These are phyloP conservation scores for Todiramphus saurophagus DNA, from an alignment of 2,113 vertebrate genomes.

Conservation along the genomic window DNA sequence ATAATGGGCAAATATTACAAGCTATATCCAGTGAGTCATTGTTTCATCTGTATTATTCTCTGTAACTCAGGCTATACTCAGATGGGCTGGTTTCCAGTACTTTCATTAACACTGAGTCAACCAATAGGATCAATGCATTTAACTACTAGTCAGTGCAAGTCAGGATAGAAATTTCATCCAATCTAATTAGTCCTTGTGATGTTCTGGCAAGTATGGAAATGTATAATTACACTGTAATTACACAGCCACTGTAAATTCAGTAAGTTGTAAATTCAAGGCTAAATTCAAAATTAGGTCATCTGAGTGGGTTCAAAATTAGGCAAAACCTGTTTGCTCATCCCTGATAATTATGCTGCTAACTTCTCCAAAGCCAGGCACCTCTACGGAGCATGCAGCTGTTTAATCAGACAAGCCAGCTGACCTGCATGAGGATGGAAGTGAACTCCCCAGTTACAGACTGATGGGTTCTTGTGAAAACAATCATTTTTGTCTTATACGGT, in stretches of 20 bases:
- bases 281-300: constrained; percentile 43
- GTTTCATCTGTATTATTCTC: neutral
- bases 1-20: neutral
- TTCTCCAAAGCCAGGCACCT: neutral
- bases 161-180: constrained; percentile 1
- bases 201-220: constrained; percentile 49
- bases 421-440: neutral
- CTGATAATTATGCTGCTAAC: constrained; percentile 22
- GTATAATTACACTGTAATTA: constrained; percentile 58
- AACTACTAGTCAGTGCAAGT: constrained; percentile 22
- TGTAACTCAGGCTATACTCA: neutral
- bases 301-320: constrained; percentile 36
- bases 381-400: neutral
- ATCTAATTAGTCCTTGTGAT: constrained; percentile 36
- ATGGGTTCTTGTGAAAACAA: neutral
- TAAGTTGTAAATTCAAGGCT: constrained; percentile 49
- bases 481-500: neutral
- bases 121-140: constrained; percentile 27
- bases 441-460: neutral
- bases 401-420: neutral
- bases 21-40: neutral
- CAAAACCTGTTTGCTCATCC: constrained; percentile 37
- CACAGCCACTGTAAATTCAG: neutral
- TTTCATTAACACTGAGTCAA: neutral
- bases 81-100: neutral